These are phyloP conservation scores for Watsonalla cultraria DNA, from an alignment of 2,888 invertebrate species.

Conservation along the genomic window DNA sequence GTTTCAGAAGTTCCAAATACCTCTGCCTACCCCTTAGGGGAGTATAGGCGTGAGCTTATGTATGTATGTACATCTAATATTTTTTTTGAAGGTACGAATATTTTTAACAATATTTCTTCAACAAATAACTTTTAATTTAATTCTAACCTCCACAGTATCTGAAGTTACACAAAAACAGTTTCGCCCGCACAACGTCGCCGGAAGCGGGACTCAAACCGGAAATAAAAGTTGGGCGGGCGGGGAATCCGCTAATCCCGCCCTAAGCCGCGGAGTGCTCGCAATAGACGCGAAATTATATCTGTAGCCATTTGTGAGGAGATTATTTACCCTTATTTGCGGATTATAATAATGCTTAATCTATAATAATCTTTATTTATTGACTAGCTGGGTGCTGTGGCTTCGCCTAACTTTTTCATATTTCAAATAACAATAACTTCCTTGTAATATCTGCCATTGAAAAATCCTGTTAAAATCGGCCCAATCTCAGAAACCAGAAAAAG, in stretches of 20 bases:
- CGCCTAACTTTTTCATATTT: too few species aligned
- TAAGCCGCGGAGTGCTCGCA: not conserved
- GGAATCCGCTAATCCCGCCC: not conserved
- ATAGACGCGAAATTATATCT: not conserved
- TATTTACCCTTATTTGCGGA: not conserved
- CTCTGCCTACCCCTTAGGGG: too few species aligned
- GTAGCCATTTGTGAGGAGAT: not conserved
- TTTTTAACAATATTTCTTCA: not conserved
- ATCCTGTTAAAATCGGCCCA: too few species aligned
- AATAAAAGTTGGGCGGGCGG: slow-evolving; percentile 18
- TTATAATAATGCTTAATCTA: not conserved
- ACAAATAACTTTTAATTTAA: not conserved
- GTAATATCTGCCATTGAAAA: too few species aligned
- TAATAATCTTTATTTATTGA: too few species aligned
- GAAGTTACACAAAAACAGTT: not conserved
- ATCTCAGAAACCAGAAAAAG: too few species aligned
- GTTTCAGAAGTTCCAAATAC: too few species aligned
- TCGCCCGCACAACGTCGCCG: slow-evolving; percentile 3
- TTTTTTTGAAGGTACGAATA: too few species aligned
- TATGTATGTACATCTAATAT: too few species aligned
- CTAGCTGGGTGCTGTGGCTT: too few species aligned
- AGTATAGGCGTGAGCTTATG: too few species aligned
- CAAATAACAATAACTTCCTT: too few species aligned
- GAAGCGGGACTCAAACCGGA: slow-evolving; percentile 11
- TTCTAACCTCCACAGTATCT: not conserved